phyloP scores from a whole-genome alignment of 1,140 invertebrate species.

The Drosophila funebris region DNA sequence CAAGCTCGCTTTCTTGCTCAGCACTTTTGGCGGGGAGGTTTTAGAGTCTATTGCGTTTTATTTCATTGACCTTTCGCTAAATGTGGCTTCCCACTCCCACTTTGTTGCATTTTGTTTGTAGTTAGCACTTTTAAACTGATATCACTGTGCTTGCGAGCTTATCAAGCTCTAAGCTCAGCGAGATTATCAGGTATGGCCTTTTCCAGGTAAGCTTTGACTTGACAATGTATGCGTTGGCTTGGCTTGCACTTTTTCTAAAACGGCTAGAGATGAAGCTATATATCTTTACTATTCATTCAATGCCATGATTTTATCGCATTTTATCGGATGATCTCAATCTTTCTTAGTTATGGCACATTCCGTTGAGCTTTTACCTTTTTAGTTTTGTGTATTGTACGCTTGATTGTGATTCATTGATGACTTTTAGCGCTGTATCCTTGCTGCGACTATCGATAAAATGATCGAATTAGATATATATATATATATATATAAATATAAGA shows the following conservation, averaged over 20 bases:
- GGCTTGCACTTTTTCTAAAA: not conserved
- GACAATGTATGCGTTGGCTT: not conserved
- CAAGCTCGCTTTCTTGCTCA: slow-evolving; percentile 26
- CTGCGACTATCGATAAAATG: too few species aligned
- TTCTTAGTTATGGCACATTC: too few species aligned
- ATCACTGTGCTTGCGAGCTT: not conserved
- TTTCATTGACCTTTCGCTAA: slow-evolving; percentile 41
- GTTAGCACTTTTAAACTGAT: slow-evolving; percentile 20
- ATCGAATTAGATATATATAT: too few species aligned
- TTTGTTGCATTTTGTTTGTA: slow-evolving; percentile 22
- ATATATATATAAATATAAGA: too few species aligned
- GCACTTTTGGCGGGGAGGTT: not conserved
- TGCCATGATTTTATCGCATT: too few species aligned
- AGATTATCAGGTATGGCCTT: not conserved
- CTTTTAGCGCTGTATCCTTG: too few species aligned
- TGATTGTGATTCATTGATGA: too few species aligned
- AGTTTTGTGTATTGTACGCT: too few species aligned
- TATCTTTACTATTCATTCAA: too few species aligned
- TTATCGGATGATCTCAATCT: too few species aligned
- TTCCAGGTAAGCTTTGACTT: slow-evolving; percentile 3
- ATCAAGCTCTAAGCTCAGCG: slow-evolving; percentile 16
- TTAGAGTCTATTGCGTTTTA: slow-evolving; percentile 30
- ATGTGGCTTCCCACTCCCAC: slow-evolving; percentile 1
- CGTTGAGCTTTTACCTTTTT: too few species aligned
- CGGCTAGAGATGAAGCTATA: not conserved